Base-by-base conservation (phyloP, 1,140 invertebrate species). In the Drosophila ironensis region DNA sequence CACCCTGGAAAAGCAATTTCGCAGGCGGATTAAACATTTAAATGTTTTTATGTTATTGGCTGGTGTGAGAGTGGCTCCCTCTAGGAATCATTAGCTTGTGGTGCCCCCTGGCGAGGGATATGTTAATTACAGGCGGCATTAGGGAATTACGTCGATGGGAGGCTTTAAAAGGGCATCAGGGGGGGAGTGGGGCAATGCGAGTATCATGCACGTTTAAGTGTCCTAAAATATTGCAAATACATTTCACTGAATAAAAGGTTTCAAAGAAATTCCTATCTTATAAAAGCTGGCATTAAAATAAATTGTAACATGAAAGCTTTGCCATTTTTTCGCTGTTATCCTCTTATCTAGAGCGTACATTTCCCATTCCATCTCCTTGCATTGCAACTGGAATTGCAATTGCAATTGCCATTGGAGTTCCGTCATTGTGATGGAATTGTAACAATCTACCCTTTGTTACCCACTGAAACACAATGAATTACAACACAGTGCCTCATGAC, bases 1-100 rank as follows among this genome's bases (percentile, higher is more conserved):
- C 77, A 68, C 76, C 74, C 73, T 78, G 57, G 72, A 73, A 59
- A 68, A 69, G 24, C 8, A 11, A 8, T 47, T 63, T 40, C 2
- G 17, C n/a, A 11, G 17, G 14, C 1, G 41, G 30, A 61, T 63
- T 63, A 63, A 22, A 42, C 59, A 63, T 60, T 63, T 38, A 60
- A 60, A 60, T 57, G 16, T 25, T 57, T 60, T 35, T 42, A 37
- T 25, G n/a, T n/a, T n/a, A 14, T 57, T 7, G 3, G 7, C 19
- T 4, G n/a, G 6, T 2, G 17, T 5, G 24, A 22, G 50, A 2
- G 28, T 7, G n/a, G n/a, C 28, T 9, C 42, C 24, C 41, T 63
- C 30, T 9, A 24, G 60, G 30, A 42, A 24, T 63, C 59, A 63
- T 63, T 63, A 48, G 24, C 56, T 17, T 17, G 5, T 22, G 59